Evolutionary conservation across 2,888 invertebrate species (phyloP), one percentile per base, ranked within the genome.

Genomic region (Melieria omissa): DNA sequence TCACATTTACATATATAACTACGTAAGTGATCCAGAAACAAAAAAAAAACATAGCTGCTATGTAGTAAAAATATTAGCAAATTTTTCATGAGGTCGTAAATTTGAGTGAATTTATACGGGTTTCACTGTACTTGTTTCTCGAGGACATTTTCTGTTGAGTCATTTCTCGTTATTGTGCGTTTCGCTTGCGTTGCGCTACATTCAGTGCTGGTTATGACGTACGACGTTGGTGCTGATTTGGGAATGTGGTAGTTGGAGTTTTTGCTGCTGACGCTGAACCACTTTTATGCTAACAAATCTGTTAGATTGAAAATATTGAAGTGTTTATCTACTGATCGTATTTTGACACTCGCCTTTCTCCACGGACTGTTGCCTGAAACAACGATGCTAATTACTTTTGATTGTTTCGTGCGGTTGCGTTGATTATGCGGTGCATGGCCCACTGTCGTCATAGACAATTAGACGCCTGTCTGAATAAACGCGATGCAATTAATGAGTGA

Each of bases 111-210:
- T 55, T 45, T 61, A 46, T 16, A 16, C 14, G 46, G 16, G 29
- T 29, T 29, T 29, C 29, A 29, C 29, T 29, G 29, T 29, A 29
- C 29, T 29, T 29, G 29, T 42, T 41, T 45, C 29, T 45, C 61
- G 52, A 55, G 66, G 45, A 58, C 58, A 47, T 63, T 49, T 62
- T 69, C 75, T 75, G 80, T 76, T 57, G n/a, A 74, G 79, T 82
- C 81, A 80, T 78, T 29, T 29, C 29, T 29, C 29, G 29, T 29
- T 29, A 29, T 29, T 29, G 29, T 29, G 29, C 29, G 29, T 2
- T 29, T 29, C 29, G 29, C 29, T 29, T 29, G 29, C 29, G 29
- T 29, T 29, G 29, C 29, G 29, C 29, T 29, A 29, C 29, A 29
- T 29, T 29, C 29, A 29, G 29, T 29, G 29, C 3, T 29, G 1